Base-by-base conservation (phyloP, 35 echinoderm and acorn worm genomes). In the Ophiothrix spiculata region DNA sequence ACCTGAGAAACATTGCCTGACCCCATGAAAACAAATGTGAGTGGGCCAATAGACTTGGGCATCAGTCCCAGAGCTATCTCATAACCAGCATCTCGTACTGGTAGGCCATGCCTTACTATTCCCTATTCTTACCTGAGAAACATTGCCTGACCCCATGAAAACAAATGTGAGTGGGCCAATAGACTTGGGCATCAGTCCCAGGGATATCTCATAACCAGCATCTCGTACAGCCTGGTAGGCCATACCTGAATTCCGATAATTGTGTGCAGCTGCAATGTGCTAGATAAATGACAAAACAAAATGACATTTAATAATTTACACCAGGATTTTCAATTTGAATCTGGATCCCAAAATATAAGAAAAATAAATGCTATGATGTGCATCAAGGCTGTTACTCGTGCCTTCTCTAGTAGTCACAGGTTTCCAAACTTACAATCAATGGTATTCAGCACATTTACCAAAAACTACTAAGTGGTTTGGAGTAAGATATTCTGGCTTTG, bases 261-360 rank as follows among this genome's bases (percentile, higher is more conserved):
- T 98, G 81, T 98, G 95, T 63, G 95, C 95, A 38, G 95, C 88
- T 81, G 91, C 95, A 83, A 98, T 98, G 32, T 98, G 95, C 95
- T 98, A 78, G 33, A 33, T 13, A 89, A n/a, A 46, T 37, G 19
- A 54, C 21, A 54, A 54, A 8, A 21, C 8, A 54, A 54, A 54
- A n/a, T 75, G n/a, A 75, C 73, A 75, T 31, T 21, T 31, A 33
- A 75, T 1, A 75, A 63, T 14, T 15, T 32, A 32, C 14, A 34
- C 76, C 13, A 34, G 16, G 32, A 21, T 13, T 78, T 13, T n/a
- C n/a, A n/a, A n/a, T n/a, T n/a, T n/a, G n/a, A n/a, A n/a, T n/a
- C n/a, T n/a, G n/a, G n/a, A n/a, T n/a, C n/a, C n/a, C n/a, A n/a
- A n/a, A n/a, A n/a, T n/a, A n/a, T n/a, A n/a, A n/a, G n/a, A n/a